These are phyloP conservation scores for Mythimna loreyi DNA, from an alignment of 2,888 invertebrate genomes.

Conservation along the genomic window DNA sequence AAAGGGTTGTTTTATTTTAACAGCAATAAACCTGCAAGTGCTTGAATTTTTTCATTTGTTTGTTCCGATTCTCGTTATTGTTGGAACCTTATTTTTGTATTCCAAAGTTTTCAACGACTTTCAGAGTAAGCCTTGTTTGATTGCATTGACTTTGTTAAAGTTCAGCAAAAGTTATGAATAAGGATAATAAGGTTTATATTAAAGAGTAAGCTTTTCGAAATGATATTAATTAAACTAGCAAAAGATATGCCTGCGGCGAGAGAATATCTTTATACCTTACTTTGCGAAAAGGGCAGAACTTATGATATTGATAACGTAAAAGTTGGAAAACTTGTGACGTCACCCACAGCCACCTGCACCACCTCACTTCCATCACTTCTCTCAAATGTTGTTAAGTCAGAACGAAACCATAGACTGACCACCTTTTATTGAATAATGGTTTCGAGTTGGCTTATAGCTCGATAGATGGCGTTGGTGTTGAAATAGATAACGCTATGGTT, in stretches of 20 bases:
- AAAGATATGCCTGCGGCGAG: not conserved
- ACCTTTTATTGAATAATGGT: too few species aligned
- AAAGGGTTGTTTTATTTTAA: constrained; percentile 58
- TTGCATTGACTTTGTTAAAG: constrained; percentile 43
- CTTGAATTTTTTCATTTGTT: constrained; percentile 50
- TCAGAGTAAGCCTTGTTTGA: constrained; percentile 44
- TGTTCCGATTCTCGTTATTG: constrained; percentile 68
- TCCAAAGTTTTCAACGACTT: constrained; percentile 51
- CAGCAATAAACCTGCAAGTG: constrained; percentile 56
- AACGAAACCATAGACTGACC: too few species aligned
- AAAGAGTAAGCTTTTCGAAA: not conserved
- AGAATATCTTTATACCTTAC: not conserved
- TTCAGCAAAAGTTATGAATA: constrained; percentile 19
- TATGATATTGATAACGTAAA: constrained; percentile 1
- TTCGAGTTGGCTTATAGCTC: too few species aligned
- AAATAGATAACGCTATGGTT: too few species aligned
- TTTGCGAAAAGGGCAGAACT: not conserved
- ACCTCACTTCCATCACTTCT: not conserved
- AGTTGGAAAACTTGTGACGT: constrained; percentile 5
- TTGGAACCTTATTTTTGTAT: constrained; percentile 67
- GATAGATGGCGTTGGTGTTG: too few species aligned
- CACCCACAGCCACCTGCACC: not conserved
- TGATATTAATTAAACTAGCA: constrained; percentile 5
- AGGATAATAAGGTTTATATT: constrained; percentile 25
- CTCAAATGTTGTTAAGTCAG: not conserved